Evolutionary conservation across 2,888 invertebrate genomes (phyloP).

Genomic region (Andrena dorsata): DNA sequence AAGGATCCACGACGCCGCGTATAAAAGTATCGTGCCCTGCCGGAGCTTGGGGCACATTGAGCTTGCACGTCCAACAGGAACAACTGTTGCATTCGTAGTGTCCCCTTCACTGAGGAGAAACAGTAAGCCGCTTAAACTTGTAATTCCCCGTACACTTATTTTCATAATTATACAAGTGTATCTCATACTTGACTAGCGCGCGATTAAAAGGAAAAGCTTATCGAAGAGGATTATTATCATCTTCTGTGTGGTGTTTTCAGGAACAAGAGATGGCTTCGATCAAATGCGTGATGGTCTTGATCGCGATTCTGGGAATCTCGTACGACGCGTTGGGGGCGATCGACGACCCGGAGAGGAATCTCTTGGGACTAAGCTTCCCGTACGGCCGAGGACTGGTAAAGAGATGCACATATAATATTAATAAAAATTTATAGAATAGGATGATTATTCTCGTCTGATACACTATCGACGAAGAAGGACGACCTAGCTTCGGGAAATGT

Average conservation of each 20-base stretch:
- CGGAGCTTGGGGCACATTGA: conserved; percentile 15
- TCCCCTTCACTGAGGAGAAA: neutral
- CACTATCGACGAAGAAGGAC: neutral
- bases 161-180: too few species aligned
- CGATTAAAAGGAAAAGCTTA: neutral
- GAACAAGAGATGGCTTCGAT: conserved; percentile 47
- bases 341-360: conserved; percentile 70
- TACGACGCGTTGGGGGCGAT: conserved; percentile 49
- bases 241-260: neutral
- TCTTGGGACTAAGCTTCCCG: conserved; percentile 57
- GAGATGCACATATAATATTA: neutral
- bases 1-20: neutral
- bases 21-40: conserved; percentile 61
- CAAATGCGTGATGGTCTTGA: conserved; percentile 48
- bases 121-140: neutral
- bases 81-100: neutral
- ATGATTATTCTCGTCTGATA: neutral
- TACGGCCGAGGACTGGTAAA: conserved; percentile 71
- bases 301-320: conserved; percentile 59
- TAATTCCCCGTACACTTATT: neutral
- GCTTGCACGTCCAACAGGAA: conserved; percentile 15
- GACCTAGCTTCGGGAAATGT: neutral
- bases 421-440: neutral
- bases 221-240: neutral
- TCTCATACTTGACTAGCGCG: neutral